These are phyloP conservation scores for Cabera pusaria DNA, from an alignment of 2,888 invertebrate species.

Conservation along the genomic window DNA sequence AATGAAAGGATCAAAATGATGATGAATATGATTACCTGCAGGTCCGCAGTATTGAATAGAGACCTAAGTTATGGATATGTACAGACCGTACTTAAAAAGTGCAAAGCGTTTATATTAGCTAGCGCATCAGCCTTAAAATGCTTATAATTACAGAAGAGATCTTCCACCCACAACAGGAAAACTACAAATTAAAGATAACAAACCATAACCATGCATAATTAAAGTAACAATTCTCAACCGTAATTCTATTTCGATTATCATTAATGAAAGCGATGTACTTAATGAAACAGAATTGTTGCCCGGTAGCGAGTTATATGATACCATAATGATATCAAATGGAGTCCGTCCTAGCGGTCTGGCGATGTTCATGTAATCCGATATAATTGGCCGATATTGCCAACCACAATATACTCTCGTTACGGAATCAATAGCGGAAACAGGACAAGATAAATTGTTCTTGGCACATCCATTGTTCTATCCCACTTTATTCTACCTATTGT, in stretches of 20 bases:
- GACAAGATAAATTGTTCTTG: conserved; percentile 16
- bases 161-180: no score
- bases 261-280: background rate
- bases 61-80: no score
- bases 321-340: conserved; percentile 12
- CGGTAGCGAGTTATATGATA: conserved; percentile 8
- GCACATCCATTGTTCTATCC: conserved; percentile 15
- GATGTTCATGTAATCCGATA: conserved; percentile 24
- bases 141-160: no score
- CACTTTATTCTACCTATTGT: conserved; percentile 13
- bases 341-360: conserved; percentile 9
- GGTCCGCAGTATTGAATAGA: no score
- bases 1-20: no score
- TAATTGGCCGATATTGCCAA: conserved; percentile 20
- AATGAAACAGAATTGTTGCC: conserved; percentile 4
- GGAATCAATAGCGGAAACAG: conserved; percentile 20
- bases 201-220: no score
- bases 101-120: no score
- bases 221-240: no score
- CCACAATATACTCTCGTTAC: conserved; percentile 14
- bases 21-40: no score
- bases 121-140: no score
- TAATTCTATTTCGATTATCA: background rate
- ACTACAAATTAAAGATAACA: no score
- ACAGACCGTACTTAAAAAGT: no score